Percentiles rank a stretch among this genome's conserved stretches.
phyloP scores from a whole-genome alignment of 2,797 vertebrate species.

The Hirundo rustica region DNA sequence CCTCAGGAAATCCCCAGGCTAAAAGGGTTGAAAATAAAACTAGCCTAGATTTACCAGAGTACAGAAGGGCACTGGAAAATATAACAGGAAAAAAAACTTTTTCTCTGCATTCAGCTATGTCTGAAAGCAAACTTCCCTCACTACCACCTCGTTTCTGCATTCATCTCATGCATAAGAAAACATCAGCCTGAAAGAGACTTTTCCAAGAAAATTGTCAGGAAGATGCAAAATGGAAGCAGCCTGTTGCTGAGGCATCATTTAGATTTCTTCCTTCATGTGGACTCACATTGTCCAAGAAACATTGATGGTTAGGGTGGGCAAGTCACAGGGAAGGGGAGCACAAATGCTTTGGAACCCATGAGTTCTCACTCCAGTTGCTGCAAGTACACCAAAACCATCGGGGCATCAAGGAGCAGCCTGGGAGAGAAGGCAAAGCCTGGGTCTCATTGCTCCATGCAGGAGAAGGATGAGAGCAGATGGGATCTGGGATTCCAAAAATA shows the following conservation, averaged over 20 bases:
- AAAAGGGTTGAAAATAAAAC: conserved; percentile 19
- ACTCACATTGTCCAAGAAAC: rapidly evolving
- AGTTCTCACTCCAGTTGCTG: background rate
- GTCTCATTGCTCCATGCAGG: background rate
- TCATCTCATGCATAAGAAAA: background rate
- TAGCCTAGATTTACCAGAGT: background rate
- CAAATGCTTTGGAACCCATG: rapidly evolving
- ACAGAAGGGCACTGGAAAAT: background rate
- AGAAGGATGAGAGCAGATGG: rapidly evolving
- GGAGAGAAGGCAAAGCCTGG: background rate
- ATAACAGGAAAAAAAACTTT: background rate
- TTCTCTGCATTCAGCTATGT: background rate
- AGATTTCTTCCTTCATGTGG: background rate
- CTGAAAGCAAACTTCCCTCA: background rate
- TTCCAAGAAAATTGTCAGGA: background rate
- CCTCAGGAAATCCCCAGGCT: conserved; percentile 45
- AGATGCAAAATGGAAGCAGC: background rate
- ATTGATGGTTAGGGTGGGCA: rapidly evolving
- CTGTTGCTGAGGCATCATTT: rapidly evolving
- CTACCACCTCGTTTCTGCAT: background rate
- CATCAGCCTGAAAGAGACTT: background rate
- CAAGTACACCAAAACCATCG: background rate
- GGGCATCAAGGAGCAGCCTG: background rate
- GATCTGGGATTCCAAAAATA: background rate
- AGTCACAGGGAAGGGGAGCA: background rate